Evolutionary conservation across 2,888 invertebrate species (phyloP), one percentile per base, ranked within the genome.

Genomic region (Netelia melanura): DNA sequence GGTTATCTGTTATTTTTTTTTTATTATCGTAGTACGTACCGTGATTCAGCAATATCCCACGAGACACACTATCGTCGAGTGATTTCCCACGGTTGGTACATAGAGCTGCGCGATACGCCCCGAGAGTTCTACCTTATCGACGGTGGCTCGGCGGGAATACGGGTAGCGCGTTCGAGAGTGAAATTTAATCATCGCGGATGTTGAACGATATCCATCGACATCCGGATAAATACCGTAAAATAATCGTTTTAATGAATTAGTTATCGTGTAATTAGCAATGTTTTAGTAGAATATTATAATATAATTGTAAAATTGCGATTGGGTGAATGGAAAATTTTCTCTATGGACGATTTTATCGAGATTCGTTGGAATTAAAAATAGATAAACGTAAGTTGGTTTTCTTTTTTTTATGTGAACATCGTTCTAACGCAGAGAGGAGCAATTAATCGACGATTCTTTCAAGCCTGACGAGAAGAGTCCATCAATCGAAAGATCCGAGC

Each of bases 361-460:
- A 48, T 48, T 48, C 48, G 14, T 14, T 14, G 11, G 2, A 3
- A 48, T 14, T 48, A 48, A 48, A 48, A 48, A 48, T 48, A 0
- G 48, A 14, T 2, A 48, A 48, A 48, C 10, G 9, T 1, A 48
- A 48, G 30, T 3, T 48, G 3, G 11, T 48, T 14, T 8, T 14
- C 10, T 14, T 14, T 48, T 48, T 14, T 10, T 14, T 56, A 17
- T 56, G 0, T 21, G 2, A 14, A 56, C n/a, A 21, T 56, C n/a
- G 21, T 56, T n/a, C 56, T 56, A 8, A 56, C n/a, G 17, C 14
- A 6, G n/a, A 11, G 56, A 17, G n/a, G 21, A 56, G 17, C 58
- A 58, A 72, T 72, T 61, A 14, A 72, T 72, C 61, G 56, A 23
- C 11, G 23, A 38, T 21, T 54, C 14, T 30, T 6, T 71, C 17